These are phyloP conservation scores for Megalonaias nervosa DNA, from an alignment of 1,140 invertebrate species.

Conservation along the genomic window DNA sequence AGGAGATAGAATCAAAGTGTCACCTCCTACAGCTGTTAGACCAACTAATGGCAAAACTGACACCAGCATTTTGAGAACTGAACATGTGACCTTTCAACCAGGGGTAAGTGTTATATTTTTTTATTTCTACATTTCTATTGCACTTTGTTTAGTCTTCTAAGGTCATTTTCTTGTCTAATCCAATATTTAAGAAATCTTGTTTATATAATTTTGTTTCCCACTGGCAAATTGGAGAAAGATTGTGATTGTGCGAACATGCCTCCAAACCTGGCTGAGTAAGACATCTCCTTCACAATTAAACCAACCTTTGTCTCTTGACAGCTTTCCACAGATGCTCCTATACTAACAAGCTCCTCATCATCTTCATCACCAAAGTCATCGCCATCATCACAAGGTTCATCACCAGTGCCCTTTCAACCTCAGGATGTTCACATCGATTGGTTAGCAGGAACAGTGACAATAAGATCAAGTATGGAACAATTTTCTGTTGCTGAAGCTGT, in stretches of 20 bases:
- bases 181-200: too few species aligned
- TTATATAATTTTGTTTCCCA: too few species aligned
- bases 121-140: constrained; percentile 8
- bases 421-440: constrained; percentile 62
- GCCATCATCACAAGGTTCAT: constrained; percentile 18
- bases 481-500: constrained; percentile 89
- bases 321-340: constrained; percentile 24
- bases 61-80: constrained; percentile 20
- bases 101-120: constrained; percentile 34
- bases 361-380: constrained; percentile 15
- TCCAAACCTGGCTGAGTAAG: too few species aligned
- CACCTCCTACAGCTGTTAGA: constrained; percentile 25
- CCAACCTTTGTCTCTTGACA: constrained; percentile 38
- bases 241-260: too few species aligned
- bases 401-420: constrained; percentile 31
- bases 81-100: constrained; percentile 23
- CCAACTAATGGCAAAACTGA: constrained; percentile 22
- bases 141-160: constrained; percentile 10
- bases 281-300: background rate
- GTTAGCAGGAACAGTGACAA: constrained; percentile 76
- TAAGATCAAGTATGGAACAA: constrained; percentile 80
- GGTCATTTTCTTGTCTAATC: constrained; percentile 6
- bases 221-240: too few species aligned
- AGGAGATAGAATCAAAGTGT: constrained; percentile 52
- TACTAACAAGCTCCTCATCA: background rate